Evolutionary conservation across 2,888 invertebrate species (phyloP).

Genomic region (Platycnemis pennipes): DNA sequence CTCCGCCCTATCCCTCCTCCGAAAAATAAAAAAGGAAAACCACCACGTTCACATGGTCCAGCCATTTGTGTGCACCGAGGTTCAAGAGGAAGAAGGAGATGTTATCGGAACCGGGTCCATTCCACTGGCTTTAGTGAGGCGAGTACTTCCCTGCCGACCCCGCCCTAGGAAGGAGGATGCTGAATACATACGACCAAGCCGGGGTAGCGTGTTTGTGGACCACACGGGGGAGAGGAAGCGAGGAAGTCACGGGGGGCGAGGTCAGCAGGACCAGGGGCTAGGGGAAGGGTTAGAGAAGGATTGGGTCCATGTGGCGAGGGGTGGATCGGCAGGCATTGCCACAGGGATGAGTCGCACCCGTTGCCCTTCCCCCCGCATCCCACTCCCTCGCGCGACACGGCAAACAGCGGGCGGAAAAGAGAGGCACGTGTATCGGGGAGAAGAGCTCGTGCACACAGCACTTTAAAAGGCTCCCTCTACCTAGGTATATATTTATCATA

Average conservation of each 20-base stretch:
- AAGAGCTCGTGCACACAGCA: not conserved
- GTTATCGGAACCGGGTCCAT: constrained; percentile 35
- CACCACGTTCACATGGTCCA: not conserved
- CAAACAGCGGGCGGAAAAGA: not conserved
- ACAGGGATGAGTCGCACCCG: no score
- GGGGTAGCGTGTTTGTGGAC: not conserved
- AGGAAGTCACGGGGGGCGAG: no score
- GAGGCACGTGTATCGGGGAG: not conserved
- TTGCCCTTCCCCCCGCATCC: no score
- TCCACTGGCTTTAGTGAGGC: not conserved
- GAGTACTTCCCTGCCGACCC: not conserved
- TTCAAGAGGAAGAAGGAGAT: constrained; percentile 36
- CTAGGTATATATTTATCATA: no score
- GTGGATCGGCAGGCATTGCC: no score
- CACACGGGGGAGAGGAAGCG: no score
- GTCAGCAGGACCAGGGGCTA: no score
- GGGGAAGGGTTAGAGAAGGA: no score
- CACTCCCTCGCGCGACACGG: not conserved
- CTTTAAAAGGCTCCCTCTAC: no score
- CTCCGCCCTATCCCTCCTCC: not conserved
- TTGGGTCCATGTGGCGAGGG: no score
- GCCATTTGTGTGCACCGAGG: not conserved
- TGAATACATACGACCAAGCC: not conserved
- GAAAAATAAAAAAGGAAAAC: not conserved
- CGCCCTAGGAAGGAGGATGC: not conserved